Evolutionary conservation across 35 echinoderm and acorn worm genomes (phyloP).

Genomic region (Chiridota heheva): DNA sequence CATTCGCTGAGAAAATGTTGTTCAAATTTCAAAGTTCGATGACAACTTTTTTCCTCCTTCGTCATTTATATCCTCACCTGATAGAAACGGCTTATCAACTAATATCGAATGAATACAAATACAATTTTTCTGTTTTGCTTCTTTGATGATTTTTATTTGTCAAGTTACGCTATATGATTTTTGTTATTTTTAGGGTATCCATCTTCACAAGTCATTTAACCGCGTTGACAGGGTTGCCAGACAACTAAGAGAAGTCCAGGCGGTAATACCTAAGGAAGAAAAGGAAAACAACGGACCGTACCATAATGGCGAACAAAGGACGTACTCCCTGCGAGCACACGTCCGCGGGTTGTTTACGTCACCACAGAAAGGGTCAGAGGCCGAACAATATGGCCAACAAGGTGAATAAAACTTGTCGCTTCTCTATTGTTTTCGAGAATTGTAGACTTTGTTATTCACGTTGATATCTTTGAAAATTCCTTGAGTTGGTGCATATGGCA

Average conservation of each 20-base stretch:
- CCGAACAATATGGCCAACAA: constrained; percentile 28
- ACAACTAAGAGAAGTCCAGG: constrained; percentile 85
- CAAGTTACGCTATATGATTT: no score
- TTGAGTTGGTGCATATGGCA: no score
- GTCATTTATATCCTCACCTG: no score
- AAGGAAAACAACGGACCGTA: constrained; percentile 10
- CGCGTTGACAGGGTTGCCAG: constrained; percentile 93
- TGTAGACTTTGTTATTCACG: no score
- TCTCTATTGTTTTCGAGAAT: background rate
- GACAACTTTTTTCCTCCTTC: no score
- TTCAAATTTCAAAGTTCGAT: no score
- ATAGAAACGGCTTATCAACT: no score
- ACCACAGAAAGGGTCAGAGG: constrained; percentile 48
- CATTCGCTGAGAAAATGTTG: no score
- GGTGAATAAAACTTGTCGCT: background rate
- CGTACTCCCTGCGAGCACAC: constrained; percentile 62
- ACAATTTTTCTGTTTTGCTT: no score
- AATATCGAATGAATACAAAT: no score
- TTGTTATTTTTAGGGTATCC: constrained; percentile 85
- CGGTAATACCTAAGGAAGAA: constrained; percentile 26
- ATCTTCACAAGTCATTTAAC: constrained; percentile 97
- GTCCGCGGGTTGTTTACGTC: constrained; percentile 30
- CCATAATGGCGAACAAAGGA: background rate
- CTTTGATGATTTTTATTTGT: no score
- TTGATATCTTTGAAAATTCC: no score